A percentile compares a stretch with the other conserved stretches of the same genome.
phyloP scores from a whole-genome alignment of 1,140 invertebrate species.

The Oryctes rhinoceros region DNA sequence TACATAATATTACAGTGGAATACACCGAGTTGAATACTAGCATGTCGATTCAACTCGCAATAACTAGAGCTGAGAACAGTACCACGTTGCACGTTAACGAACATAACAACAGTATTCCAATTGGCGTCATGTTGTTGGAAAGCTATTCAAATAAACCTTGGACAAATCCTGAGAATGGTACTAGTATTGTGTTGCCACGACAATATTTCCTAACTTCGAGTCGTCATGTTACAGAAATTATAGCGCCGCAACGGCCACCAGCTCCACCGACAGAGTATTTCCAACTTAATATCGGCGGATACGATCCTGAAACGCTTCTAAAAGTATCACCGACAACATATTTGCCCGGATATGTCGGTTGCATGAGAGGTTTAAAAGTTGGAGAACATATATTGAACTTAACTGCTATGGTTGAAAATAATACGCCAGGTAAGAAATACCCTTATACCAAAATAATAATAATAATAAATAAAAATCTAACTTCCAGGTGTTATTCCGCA shows the following conservation, averaged over 20 bases:
- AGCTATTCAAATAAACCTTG: constrained; percentile 84
- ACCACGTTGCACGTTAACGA: constrained; percentile 88
- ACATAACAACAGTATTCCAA: constrained; percentile 74
- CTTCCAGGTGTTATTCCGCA: constrained; percentile 74
- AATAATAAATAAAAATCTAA: too few species aligned
- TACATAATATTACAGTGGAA: constrained; percentile 79
- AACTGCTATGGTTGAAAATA: constrained; percentile 73
- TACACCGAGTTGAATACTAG: constrained; percentile 79
- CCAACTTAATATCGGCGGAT: constrained; percentile 88
- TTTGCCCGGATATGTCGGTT: constrained; percentile 83
- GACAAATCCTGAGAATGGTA: constrained; percentile 82
- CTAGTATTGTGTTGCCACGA: constrained; percentile 42
- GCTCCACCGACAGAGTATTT: constrained; percentile 86
- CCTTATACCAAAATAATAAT: background rate
- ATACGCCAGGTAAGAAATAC: constrained; percentile 69
- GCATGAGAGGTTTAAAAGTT: constrained; percentile 88
- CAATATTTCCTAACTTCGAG: background rate
- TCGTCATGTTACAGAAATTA: constrained; percentile 70
- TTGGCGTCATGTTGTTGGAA: constrained; percentile 74
- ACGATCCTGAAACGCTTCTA: constrained; percentile 77
- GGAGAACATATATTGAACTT: constrained; percentile 81
- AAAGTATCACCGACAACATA: constrained; percentile 66
- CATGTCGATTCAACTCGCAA: constrained; percentile 85
- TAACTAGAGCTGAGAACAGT: constrained; percentile 74
- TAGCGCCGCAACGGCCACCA: constrained; percentile 83